Evolutionary conservation across 2,113 vertebrate species (phyloP).

Genomic region (Piaya cayana): DNA sequence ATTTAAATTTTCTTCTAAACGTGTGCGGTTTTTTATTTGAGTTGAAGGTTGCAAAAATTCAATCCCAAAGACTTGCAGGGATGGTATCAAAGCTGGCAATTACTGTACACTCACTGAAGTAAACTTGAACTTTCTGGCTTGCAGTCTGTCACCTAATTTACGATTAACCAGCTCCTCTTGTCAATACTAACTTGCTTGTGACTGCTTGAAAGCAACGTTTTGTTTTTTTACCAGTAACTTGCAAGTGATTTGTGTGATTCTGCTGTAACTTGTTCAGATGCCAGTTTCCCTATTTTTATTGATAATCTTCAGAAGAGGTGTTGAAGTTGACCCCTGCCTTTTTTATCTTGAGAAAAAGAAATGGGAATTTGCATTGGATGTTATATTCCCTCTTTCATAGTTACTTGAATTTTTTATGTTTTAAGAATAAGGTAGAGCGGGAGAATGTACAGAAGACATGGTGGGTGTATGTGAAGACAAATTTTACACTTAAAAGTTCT

Average conservation of each 20-base stretch:
- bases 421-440: not conserved
- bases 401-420: not conserved
- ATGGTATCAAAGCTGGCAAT: not conserved
- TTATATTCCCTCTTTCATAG: not conserved
- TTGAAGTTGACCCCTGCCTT: not conserved
- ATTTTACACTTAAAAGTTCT: not conserved
- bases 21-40: not conserved
- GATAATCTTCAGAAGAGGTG: not conserved
- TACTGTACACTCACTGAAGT: not conserved
- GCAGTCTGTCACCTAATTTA: not conserved
- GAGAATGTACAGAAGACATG: not conserved
- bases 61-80: not conserved
- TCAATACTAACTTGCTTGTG: not conserved
- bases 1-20: not conserved
- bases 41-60: not conserved
- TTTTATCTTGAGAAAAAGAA: not conserved
- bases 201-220: not conserved
- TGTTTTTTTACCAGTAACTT: not conserved
- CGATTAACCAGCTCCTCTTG: not conserved
- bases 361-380: not conserved
- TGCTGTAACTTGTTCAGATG: not conserved
- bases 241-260: not conserved
- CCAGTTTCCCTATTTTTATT: not conserved
- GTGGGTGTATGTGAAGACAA: not conserved
- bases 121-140: not conserved